These are phyloP conservation scores for Hirtodrosophila duncani DNA, from an alignment of 2,888 invertebrate genomes.

Conservation along the genomic window DNA sequence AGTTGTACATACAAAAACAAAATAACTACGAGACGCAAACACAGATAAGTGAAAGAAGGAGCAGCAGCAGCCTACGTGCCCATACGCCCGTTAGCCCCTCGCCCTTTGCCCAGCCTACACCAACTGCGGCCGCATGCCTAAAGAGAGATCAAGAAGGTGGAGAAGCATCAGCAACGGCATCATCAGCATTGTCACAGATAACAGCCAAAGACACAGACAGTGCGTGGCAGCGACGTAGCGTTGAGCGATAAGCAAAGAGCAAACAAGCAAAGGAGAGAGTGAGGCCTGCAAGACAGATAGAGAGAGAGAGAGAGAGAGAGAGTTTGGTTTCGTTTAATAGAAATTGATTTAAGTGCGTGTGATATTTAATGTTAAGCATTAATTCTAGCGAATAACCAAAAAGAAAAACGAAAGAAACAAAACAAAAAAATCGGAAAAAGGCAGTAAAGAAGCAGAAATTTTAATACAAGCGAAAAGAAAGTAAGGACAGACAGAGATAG, in stretches of 20 bases:
- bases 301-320: slow-evolving; percentile 15
- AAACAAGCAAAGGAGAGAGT: slow-evolving; percentile 28
- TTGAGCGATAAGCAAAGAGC: slow-evolving; percentile 41
- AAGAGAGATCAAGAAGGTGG: slow-evolving; percentile 24
- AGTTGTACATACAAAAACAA: slow-evolving; percentile 65
- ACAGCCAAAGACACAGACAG: slow-evolving; percentile 18
- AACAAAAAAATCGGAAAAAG: slow-evolving; percentile 13
- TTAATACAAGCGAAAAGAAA: slow-evolving; percentile 41
- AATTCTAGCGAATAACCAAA: slow-evolving; percentile 74
- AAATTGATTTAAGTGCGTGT: slow-evolving; percentile 78
- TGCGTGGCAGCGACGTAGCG: slow-evolving; percentile 25
- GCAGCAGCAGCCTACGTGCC: slow-evolving; percentile 33
- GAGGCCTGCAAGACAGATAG: too few relatives aligned
- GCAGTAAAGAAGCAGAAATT: slow-evolving; percentile 65
- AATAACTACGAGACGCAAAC: slow-evolving; percentile 47
- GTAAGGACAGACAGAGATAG: slow-evolving; percentile 11
- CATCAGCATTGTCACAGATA: slow-evolving; percentile 9
- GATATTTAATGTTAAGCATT: slow-evolving; percentile 78
- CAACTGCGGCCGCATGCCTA: slow-evolving; percentile 15
- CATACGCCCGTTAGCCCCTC: slow-evolving; percentile 20
- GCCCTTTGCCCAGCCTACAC: slow-evolving; percentile 11
- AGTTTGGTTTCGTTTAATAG: slow-evolving; percentile 43
- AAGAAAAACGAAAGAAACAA: slow-evolving; percentile 45
- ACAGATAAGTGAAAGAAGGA: slow-evolving; percentile 23
- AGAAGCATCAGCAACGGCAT: slow-evolving; percentile 18